Evolutionary conservation across 2,113 vertebrate genomes (phyloP), one percentile per base, ranked within the genome.

Genomic region (Galbula dea): DNA sequence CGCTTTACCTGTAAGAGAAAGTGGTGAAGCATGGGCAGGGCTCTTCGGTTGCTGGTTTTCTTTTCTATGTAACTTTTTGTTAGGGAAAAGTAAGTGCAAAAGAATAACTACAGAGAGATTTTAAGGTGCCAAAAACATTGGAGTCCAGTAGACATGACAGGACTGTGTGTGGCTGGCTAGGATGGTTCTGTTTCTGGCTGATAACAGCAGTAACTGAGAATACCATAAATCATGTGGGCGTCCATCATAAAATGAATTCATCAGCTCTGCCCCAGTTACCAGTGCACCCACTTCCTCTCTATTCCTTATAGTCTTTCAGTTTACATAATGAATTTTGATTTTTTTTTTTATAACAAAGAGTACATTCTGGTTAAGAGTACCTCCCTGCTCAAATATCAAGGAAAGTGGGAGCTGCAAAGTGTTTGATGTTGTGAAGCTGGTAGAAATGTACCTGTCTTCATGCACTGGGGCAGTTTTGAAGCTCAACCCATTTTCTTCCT

Each of bases 151-250:
- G 74, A 49, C 12, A 21, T 7, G 7, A 29, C 15, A 36, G 54
- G 39, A 30, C 45, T 73, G 16, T 36, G 58, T 48, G 22, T 54
- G 23, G 11, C 57, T 88, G 61, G 20, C 69, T 66, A 15, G 21
- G 46, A 21, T 57, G 8, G 19, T 74, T 74, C 59, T 73, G 41
- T 51, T 88, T 63, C 55, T 73, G 55, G 48, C 65, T 61, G 26
- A 26, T 73, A 82, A 41, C 26, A 85, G 29, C 54, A 74, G 55
- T 65, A 69, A 61, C n/a, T 1, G 11, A 73, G 52, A 83, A 45
- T 45, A 43, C 21, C 1, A 0, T 48, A 54, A 63, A 83, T 58
- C 34, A 8, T 51, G 4, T 52, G 17, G 1, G 0, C 78, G 17
- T 72, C 43, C n/a, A 10, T 76, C 32, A 46, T 55, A 69, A 74